phyloP scores from a whole-genome alignment of 2,888 invertebrate genomes.

The Eurytoma adleriae region DNA sequence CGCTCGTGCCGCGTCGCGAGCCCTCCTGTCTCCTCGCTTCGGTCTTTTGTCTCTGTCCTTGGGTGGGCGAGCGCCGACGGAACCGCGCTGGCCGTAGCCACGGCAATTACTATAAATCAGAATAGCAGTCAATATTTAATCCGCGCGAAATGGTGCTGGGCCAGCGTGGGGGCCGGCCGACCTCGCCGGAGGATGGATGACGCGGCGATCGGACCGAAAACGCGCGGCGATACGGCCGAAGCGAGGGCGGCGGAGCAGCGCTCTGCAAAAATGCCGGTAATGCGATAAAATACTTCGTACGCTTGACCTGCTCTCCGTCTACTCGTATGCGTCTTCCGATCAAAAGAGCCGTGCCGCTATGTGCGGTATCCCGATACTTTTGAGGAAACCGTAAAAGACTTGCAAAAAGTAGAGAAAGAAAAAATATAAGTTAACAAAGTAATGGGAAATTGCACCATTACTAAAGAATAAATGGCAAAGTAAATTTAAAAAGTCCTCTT shows the following conservation, averaged over 20 bases:
- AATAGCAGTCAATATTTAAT: conserved; percentile 75
- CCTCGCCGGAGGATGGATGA: conserved; percentile 63
- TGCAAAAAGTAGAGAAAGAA: background rate
- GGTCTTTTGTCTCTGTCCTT: conserved; percentile 10
- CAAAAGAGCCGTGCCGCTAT: no score
- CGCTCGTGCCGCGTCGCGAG: no score
- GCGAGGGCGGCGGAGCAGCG: background rate
- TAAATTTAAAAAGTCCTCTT: no score
- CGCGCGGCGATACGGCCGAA: background rate
- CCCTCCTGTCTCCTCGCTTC: background rate
- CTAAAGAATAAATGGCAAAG: no score
- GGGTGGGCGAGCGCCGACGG: background rate
- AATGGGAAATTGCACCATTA: no score
- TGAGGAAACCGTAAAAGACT: background rate
- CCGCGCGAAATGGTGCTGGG: conserved; percentile 71
- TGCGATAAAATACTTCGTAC: conserved; percentile 72
- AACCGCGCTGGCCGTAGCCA: conserved; percentile 9
- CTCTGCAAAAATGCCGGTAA: conserved; percentile 72
- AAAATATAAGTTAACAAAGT: no score
- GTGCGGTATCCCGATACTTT: background rate
- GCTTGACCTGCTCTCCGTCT: conserved; percentile 57
- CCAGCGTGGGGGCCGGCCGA: background rate
- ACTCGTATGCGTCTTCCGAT: no score
- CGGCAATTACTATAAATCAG: conserved; percentile 75
- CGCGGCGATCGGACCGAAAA: conserved; percentile 16